These are phyloP conservation scores for Plebejus anna DNA, from an alignment of 2,888 invertebrate genomes.

Conservation along the genomic window DNA sequence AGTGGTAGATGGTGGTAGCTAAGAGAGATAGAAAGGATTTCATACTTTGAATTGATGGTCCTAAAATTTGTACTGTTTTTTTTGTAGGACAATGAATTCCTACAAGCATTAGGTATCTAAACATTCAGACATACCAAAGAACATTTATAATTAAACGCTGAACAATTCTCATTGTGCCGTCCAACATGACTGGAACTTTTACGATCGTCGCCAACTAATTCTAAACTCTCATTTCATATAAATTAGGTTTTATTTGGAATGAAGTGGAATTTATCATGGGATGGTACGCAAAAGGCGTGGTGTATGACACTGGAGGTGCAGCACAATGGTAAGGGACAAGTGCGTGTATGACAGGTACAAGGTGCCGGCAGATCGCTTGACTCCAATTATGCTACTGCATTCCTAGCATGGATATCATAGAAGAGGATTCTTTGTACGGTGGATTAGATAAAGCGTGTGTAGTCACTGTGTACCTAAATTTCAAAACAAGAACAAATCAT, in stretches of 20 bases:
- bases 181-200: neutral
- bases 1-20: too few relatives aligned
- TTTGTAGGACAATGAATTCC: neutral
- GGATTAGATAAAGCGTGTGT: too few relatives aligned
- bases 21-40: too few relatives aligned
- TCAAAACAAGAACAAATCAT: too few relatives aligned
- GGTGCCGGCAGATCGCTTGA: conserved; percentile 42
- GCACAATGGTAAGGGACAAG: conserved; percentile 69
- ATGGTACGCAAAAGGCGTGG: conserved; percentile 58
- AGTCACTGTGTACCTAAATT: too few relatives aligned
- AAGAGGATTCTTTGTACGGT: too few relatives aligned
- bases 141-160: neutral
- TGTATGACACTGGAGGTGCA: conserved; percentile 62
- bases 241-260: neutral
- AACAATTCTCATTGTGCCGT: conserved; percentile 14
- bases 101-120: neutral
- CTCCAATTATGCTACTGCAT: conserved; percentile 7
- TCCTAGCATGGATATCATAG: too few relatives aligned
- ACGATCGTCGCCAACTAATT: neutral
- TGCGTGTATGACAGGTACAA: conserved; percentile 62
- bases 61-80: too few relatives aligned
- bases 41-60: too few relatives aligned
- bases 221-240: neutral
- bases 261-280: neutral
- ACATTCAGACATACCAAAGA: neutral